Evolutionary conservation across 1,140 invertebrate species (phyloP).

Genomic region (Phthorimaea operculella): DNA sequence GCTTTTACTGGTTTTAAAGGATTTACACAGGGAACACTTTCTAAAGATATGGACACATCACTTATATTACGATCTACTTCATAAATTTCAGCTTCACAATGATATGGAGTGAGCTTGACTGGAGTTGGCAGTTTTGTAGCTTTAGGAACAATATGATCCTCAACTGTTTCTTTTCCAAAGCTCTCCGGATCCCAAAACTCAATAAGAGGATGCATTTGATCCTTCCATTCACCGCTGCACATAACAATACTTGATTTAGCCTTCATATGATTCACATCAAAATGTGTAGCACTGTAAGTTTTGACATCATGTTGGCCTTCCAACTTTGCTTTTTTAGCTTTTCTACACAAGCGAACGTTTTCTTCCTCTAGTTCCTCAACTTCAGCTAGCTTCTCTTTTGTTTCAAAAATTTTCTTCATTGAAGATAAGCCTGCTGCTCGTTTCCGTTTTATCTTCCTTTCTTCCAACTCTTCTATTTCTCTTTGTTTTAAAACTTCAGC

Average conservation of each 20-base stretch:
- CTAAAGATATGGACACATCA: slow-evolving; percentile 69
- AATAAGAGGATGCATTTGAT: slow-evolving; percentile 70
- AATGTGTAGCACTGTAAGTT: slow-evolving; percentile 45
- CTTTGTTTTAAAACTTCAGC: slow-evolving; percentile 72
- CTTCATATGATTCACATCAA: slow-evolving; percentile 55
- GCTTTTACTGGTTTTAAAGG: slow-evolving; percentile 70
- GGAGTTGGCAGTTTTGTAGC: slow-evolving; percentile 66
- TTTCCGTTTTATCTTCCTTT: slow-evolving; percentile 72
- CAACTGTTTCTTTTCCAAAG: slow-evolving; percentile 68
- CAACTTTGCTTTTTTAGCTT: slow-evolving; percentile 63
- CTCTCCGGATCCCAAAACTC: slow-evolving; percentile 73
- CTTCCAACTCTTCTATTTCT: slow-evolving; percentile 69
- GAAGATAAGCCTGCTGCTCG: slow-evolving; percentile 68
- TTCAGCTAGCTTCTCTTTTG: slow-evolving; percentile 77
- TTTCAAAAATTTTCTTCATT: slow-evolving; percentile 81
- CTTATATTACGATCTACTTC: slow-evolving; percentile 59
- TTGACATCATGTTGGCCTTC: slow-evolving; percentile 54
- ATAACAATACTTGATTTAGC: slow-evolving; percentile 64
- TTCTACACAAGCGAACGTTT: slow-evolving; percentile 51
- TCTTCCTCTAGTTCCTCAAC: slow-evolving; percentile 63
- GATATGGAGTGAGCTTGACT: slow-evolving; percentile 61
- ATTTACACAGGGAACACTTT: slow-evolving; percentile 71
- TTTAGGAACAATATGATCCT: slow-evolving; percentile 42
- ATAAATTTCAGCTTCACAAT: slow-evolving; percentile 59
- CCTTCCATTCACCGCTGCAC: slow-evolving; percentile 69